Evolutionary conservation across 2,888 invertebrate species (phyloP).

Genomic region (Hypomecis punctinalis): DNA sequence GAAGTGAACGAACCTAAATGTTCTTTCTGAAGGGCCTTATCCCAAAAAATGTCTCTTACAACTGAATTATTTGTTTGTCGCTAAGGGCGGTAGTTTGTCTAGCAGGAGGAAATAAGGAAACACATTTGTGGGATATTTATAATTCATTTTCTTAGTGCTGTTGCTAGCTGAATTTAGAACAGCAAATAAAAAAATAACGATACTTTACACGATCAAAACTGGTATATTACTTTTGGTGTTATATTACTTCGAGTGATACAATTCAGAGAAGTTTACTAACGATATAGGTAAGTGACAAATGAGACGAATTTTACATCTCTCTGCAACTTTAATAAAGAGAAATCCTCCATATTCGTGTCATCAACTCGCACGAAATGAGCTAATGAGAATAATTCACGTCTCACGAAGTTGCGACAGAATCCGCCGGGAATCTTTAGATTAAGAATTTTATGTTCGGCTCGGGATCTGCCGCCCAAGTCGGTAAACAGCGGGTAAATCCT

Average conservation of each 20-base stretch:
- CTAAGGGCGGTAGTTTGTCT: slow-evolving; percentile 4
- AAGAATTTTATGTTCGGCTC: slow-evolving; percentile 33
- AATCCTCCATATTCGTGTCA: slow-evolving; percentile 17
- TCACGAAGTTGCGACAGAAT: slow-evolving; percentile 24
- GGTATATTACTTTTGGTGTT: neutral
- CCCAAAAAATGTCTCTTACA: slow-evolving; percentile 8
- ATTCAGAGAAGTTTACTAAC: neutral
- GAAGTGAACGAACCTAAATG: slow-evolving; percentile 19
- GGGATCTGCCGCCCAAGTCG: slow-evolving; percentile 29
- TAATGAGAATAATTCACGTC: slow-evolving; percentile 20
- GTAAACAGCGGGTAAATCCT: slow-evolving; percentile 45
- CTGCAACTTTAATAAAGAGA: slow-evolving; percentile 18
- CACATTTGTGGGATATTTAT: slow-evolving; percentile 7
- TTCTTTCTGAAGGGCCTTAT: slow-evolving; percentile 6
- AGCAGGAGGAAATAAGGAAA: slow-evolving; percentile 14
- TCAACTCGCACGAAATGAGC: slow-evolving; percentile 25
- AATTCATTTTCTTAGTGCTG: slow-evolving; percentile 5
- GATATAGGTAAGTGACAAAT: neutral
- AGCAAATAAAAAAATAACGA: neutral
- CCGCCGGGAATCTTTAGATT: slow-evolving; percentile 30
- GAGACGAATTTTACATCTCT: neutral
- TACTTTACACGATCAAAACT: neutral
- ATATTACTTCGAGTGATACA: neutral
- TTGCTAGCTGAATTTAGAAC: neutral
- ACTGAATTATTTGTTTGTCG: slow-evolving; percentile 28